Evolutionary conservation across 2,888 invertebrate species (phyloP).

Genomic region (Sarcophaga variegata): DNA sequence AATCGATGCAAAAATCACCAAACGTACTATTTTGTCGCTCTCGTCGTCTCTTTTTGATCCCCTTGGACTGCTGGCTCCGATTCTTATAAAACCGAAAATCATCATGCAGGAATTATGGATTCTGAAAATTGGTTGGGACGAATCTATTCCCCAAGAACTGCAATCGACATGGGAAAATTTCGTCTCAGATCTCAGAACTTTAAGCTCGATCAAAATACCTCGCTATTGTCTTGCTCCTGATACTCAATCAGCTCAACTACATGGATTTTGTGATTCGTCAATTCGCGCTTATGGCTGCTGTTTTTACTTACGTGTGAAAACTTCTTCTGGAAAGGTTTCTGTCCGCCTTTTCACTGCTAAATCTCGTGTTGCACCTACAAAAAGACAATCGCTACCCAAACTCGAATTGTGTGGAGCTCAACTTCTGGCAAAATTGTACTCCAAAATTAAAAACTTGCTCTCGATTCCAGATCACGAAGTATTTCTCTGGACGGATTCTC

Average conservation of each 20-base stretch:
- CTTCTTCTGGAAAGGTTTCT: background rate
- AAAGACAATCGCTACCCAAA: too few relatives aligned
- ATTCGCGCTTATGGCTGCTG: constrained; percentile 56
- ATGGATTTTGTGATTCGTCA: constrained; percentile 55
- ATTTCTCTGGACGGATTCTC: constrained; percentile 2
- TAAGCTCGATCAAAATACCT: constrained; percentile 26
- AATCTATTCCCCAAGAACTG: constrained; percentile 41
- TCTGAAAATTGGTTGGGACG: constrained; percentile 46
- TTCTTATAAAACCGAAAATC: constrained; percentile 41
- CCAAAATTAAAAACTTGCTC: too few relatives aligned
- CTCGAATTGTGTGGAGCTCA: constrained; percentile 44
- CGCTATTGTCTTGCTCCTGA: constrained; percentile 28
- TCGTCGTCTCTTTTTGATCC: constrained; percentile 56
- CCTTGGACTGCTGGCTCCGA: constrained; percentile 44
- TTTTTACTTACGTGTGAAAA: constrained; percentile 34
- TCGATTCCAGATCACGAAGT: too few relatives aligned
- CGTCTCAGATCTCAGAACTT: constrained; percentile 18
- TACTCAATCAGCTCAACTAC: constrained; percentile 8
- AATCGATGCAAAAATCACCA: background rate
- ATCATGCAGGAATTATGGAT: constrained; percentile 52
- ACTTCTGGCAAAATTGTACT: constrained; percentile 24
- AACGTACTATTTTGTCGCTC: constrained; percentile 4
- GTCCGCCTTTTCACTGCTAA: constrained; percentile 27
- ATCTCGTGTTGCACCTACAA: background rate
- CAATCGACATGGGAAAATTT: constrained; percentile 1